phyloP scores from a whole-genome alignment of 2,888 invertebrate genomes.

The Archips crataeganus region DNA sequence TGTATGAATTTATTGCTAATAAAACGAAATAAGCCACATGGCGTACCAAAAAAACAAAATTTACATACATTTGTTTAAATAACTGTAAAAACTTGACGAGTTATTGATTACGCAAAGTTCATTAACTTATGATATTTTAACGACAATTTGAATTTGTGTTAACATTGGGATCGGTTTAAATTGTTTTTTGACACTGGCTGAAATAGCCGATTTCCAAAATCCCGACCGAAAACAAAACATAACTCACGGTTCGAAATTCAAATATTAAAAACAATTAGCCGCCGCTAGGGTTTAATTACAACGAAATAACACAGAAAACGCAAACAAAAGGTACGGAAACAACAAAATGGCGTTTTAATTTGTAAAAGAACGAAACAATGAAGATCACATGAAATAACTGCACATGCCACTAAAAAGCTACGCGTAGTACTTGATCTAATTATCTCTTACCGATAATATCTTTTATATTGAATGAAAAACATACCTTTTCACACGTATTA shows the following conservation, averaged over 20 bases:
- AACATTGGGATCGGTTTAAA: background rate
- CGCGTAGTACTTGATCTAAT: constrained; percentile 72
- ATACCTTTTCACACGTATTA: constrained; percentile 61
- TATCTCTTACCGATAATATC: constrained; percentile 60
- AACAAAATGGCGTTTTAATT: constrained; percentile 77
- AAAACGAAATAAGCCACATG: constrained; percentile 34
- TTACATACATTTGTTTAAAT: constrained; percentile 37
- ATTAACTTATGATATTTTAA: constrained; percentile 16
- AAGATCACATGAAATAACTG: constrained; percentile 78
- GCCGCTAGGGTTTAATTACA: constrained; percentile 11
- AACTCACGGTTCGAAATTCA: constrained; percentile 49
- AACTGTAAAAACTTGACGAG: constrained; percentile 32
- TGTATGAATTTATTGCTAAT: background rate
- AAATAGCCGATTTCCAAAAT: background rate
- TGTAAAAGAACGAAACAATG: constrained; percentile 73
- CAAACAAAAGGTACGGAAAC: constrained; percentile 42
- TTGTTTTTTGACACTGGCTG: background rate
- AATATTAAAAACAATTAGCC: constrained; percentile 41
- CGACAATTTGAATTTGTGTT: background rate
- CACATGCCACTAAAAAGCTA: constrained; percentile 74
- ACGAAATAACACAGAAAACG: constrained; percentile 34
- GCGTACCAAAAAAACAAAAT: constrained; percentile 2
- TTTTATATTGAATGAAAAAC: constrained; percentile 72
- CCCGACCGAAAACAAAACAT: constrained; percentile 44
- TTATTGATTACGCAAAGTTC: constrained; percentile 32